Conservation (phyloP, 2,113 vertebrate genomes). For the Hippopotamus amphibius region DNA sequence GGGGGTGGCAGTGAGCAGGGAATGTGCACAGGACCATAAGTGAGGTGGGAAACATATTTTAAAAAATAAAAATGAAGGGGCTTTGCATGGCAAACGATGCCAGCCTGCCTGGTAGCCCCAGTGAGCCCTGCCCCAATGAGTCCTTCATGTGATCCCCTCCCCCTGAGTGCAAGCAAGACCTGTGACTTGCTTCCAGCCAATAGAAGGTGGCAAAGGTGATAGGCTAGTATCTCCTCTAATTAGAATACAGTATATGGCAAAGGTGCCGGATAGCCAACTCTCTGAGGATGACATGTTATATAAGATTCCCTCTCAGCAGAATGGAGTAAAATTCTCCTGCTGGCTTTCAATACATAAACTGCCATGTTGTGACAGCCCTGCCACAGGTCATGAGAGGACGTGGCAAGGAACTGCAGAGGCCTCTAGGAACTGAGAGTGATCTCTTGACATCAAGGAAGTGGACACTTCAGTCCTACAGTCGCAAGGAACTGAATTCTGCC, state of each 20-base stretch:
- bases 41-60: neutral
- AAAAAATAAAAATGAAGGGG: neutral
- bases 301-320: neutral
- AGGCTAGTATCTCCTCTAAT: neutral
- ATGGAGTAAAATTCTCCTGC: neutral
- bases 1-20: neutral
- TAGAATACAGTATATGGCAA: accelerated
- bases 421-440: neutral
- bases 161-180: neutral
- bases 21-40: too few relatives aligned
- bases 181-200: neutral
- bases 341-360: neutral
- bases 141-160: neutral
- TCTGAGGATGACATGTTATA: accelerated
- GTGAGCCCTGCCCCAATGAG: neutral
- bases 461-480: neutral
- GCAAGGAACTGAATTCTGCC: neutral
- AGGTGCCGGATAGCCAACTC: accelerated
- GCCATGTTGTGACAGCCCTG: neutral
- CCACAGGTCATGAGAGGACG: accelerated
- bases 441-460: neutral
- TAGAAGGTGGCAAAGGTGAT: accelerated
- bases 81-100: neutral
- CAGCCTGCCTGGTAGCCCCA: neutral
- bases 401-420: neutral